These are phyloP conservation scores for Corapipo altera DNA, from an alignment of 2,113 vertebrate genomes.

Conservation along the genomic window DNA sequence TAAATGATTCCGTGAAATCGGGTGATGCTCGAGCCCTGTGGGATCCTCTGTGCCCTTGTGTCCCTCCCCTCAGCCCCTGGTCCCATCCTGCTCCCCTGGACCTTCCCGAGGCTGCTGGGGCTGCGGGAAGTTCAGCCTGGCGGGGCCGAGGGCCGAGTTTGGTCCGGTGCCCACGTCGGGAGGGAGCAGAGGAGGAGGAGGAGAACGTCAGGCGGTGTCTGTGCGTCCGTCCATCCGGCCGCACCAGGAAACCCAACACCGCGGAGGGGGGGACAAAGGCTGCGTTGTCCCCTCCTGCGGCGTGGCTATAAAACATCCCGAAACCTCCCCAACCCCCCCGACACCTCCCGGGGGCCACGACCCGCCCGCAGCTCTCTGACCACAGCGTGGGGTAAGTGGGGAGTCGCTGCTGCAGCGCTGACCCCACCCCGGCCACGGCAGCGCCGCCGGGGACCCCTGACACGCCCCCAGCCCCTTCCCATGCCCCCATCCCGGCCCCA, in stretches of 20 bases:
- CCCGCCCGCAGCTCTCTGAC: not conserved
- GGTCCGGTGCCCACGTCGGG: not conserved
- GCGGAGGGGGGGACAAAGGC: not conserved
- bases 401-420: not conserved
- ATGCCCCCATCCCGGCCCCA: no score
- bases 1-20: rapidly evolving
- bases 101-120: not conserved
- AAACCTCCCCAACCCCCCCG: not conserved
- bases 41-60: not conserved
- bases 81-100: not conserved
- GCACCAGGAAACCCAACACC: not conserved
- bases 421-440: not conserved
- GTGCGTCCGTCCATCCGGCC: not conserved
- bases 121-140: not conserved
- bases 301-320: not conserved
- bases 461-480: not conserved
- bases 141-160: not conserved
- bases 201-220: not conserved
- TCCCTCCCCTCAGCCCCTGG: not conserved
- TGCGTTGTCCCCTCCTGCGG: not conserved
- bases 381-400: not conserved
- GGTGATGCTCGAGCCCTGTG: not conserved
- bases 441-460: not conserved
- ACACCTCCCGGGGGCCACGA: not conserved
- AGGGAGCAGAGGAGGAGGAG: not conserved